Conservation (phyloP, 2,888 invertebrate species). For the Acholoe squamosa region DNA sequence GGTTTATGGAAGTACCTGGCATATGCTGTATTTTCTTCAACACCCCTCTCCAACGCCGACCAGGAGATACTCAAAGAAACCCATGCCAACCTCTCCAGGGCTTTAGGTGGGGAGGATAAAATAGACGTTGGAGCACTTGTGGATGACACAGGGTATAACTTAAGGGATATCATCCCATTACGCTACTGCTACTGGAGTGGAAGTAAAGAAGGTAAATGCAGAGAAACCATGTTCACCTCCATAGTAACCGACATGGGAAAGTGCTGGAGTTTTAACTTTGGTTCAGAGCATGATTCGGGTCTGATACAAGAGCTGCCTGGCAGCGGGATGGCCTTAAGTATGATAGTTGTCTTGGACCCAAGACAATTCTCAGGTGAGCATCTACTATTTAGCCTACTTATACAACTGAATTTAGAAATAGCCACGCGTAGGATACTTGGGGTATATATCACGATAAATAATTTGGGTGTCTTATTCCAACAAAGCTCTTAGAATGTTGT, state of each 20-base stretch:
- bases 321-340: background rate
- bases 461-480: too few relatives aligned
- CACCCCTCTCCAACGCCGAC: background rate
- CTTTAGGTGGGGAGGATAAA: background rate
- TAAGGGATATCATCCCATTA: background rate
- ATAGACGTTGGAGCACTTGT: background rate
- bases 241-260: background rate
- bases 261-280: slow-evolving; percentile 53
- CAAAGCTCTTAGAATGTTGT: too few relatives aligned
- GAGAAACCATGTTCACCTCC: background rate
- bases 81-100: slow-evolving; percentile 13
- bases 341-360: background rate
- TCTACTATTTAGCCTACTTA: background rate
- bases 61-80: background rate
- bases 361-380: background rate
- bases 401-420: too few relatives aligned
- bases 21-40: background rate
- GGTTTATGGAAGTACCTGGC: slow-evolving; percentile 11
- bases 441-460: too few relatives aligned
- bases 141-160: background rate
- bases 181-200: background rate
- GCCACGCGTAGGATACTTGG: too few relatives aligned
- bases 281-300: background rate
- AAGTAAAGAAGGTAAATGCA: background rate
- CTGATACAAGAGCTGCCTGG: background rate